Evolutionary conservation across 2,888 invertebrate genomes (phyloP), one percentile per base, ranked within the genome.

Genomic region (Neoaliturus tenellus): DNA sequence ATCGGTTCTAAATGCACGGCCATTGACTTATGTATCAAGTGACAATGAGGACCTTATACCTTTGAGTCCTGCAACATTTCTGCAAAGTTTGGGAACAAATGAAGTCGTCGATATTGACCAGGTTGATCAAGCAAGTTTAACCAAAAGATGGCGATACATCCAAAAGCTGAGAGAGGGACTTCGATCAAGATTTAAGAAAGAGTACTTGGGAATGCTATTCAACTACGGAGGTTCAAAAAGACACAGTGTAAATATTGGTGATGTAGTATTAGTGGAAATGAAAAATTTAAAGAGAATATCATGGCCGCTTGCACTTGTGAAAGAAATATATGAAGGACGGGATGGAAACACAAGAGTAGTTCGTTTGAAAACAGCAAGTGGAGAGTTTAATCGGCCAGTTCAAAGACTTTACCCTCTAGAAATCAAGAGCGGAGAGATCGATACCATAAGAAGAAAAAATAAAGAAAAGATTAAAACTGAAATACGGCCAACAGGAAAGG

Each of bases 1-100:
- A 58, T 20, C 58, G 0, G 20, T 67, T 12, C 67, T 85, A 17
- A 85, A 85, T 51, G 28, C 81, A 10, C 25, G 85, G 20, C 83
- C 85, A 0, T 20, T 84, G 8, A 85, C 85, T n/a, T n/a, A 14
- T 85, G 84, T 44, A 0, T 67, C 35, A 20, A 6, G 6, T 23
- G 33, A 51, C 8, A 44, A 12, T 35, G 17, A n/a, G 5, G 6
- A 12, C 20, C 48, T 58, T 23, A 12, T 14, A 14, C 17, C 44
- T 14, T 5, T 83, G 5, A 83, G 69, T 23, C 83, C 83, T 28
- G 8, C 55, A 23, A 83, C 83, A 82, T 58, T 62, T 41, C 33
- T 39, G 12, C 58, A 55, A 31, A 17, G 14, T n/a, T n/a, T 55
- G 12, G 20, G 8, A 23, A 51, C 5, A 39, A 23, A 4, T 41